Percentiles rank a stretch among this genome's conserved stretches.
Evolutionary conservation across 2,797 vertebrate species (phyloP).

Genomic region (Tragopan temminckii): DNA sequence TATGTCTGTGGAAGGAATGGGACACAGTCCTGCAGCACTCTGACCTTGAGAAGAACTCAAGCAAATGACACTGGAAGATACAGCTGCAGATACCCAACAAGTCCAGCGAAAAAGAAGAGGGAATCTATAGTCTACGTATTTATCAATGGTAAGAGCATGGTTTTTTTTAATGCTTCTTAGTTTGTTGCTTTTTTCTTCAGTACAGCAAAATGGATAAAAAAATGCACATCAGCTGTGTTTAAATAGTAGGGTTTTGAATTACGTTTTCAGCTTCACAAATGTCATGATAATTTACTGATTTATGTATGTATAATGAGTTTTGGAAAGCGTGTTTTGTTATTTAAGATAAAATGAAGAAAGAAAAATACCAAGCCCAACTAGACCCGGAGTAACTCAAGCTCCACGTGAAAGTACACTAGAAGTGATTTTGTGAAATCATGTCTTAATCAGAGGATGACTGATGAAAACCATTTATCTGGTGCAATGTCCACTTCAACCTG

Average conservation of each 20-base stretch:
- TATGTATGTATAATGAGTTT: background rate
- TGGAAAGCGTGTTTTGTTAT: background rate
- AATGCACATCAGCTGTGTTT: background rate
- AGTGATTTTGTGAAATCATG: background rate
- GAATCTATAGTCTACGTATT: slow-evolving; percentile 90
- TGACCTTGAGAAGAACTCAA: slow-evolving; percentile 85
- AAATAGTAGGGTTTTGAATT: background rate
- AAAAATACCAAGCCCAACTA: background rate
- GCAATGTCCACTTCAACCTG: background rate
- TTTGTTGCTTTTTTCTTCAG: background rate
- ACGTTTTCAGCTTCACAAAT: background rate
- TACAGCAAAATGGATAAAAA: background rate
- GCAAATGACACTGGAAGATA: slow-evolving; percentile 90
- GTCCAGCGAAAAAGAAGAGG: slow-evolving; percentile 73
- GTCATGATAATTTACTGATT: background rate
- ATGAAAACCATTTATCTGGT: background rate
- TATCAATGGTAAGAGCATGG: slow-evolving; percentile 90
- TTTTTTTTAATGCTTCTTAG: background rate
- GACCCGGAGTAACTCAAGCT: background rate
- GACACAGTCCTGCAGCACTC: slow-evolving; percentile 87
- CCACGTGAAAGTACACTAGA: background rate
- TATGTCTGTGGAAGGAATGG: slow-evolving; percentile 86
- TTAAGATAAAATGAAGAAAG: background rate
- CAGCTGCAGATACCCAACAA: slow-evolving; percentile 86
- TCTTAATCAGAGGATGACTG: background rate